These are phyloP conservation scores for Mesorhabditis spiculigera DNA, from an alignment of 2,888 invertebrate genomes.

Conservation along the genomic window DNA sequence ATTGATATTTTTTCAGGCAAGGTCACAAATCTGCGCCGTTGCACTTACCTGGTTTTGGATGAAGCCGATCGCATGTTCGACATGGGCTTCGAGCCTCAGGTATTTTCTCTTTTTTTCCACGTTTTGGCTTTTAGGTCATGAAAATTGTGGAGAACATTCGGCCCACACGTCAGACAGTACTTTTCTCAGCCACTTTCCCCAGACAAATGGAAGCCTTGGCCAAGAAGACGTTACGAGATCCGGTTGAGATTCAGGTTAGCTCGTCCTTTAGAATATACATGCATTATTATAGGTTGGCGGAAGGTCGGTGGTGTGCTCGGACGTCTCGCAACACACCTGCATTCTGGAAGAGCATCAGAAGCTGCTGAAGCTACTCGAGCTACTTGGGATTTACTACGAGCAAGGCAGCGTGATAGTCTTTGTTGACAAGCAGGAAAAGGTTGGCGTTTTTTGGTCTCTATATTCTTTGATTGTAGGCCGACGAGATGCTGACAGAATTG, in stretches of 20 bases:
- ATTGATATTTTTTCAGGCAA: constrained; percentile 64
- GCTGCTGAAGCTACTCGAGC: constrained; percentile 89
- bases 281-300: constrained; percentile 70
- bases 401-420: constrained; percentile 88
- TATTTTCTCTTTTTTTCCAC: constrained; percentile 45
- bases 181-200: constrained; percentile 98
- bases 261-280: constrained; percentile 9
- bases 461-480: constrained; percentile 26
- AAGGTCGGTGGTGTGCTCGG: constrained; percentile 91
- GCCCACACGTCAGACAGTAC: constrained; percentile 87
- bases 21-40: constrained; percentile 91
- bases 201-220: constrained; percentile 98
- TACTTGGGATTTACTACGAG: constrained; percentile 67
- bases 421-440: constrained; percentile 84
- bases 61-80: constrained; percentile 99
- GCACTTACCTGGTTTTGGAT: constrained; percentile 93
- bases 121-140: constrained; percentile 70
- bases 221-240: constrained; percentile 83
- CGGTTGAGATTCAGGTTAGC: constrained; percentile 75
- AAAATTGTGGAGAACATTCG: constrained; percentile 89
- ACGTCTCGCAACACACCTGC: constrained; percentile 90
- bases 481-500: constrained; percentile 76
- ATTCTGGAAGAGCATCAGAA: constrained; percentile 92
- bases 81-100: constrained; percentile 93
- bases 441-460: constrained; percentile 5